These are phyloP conservation scores for Dicranocentrus wangi DNA, from an alignment of 2,888 invertebrate species.

Conservation along the genomic window DNA sequence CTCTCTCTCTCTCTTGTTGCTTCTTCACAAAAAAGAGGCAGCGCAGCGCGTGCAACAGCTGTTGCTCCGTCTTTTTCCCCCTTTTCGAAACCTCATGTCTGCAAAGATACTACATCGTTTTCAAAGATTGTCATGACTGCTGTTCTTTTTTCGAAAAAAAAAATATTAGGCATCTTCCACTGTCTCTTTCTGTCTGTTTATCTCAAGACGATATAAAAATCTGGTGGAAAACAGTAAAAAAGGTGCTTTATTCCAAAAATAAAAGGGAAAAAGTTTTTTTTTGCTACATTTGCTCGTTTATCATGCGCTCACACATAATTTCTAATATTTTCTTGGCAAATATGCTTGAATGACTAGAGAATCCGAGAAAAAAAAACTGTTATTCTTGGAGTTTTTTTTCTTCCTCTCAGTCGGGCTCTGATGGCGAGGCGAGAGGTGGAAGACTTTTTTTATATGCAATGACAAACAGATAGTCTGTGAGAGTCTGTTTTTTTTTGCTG, in stretches of 20 bases:
- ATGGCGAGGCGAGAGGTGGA: no score
- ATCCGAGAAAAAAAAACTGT: conserved; percentile 2
- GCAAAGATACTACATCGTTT: conserved; percentile 6
- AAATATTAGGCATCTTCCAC: conserved; percentile 1
- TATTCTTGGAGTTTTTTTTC: not conserved
- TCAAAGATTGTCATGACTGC: conserved; percentile 41
- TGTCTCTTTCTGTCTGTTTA: conserved; percentile 1
- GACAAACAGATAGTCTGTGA: no score
- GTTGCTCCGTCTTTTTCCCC: conserved; percentile 31
- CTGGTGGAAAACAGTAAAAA: conserved; percentile 31
- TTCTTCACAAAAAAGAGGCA: not conserved
- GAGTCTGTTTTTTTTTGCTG: no score
- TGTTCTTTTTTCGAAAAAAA: conserved; percentile 34
- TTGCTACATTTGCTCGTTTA: not conserved
- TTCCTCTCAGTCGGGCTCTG: no score
- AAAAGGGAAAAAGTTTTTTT: conserved; percentile 38
- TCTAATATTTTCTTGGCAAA: conserved; percentile 59
- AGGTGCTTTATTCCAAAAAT: conserved; percentile 60
- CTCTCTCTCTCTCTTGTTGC: conserved; percentile 11
- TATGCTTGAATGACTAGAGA: conserved; percentile 58
- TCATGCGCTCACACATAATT: conserved; percentile 2
- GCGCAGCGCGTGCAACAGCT: conserved; percentile 58
- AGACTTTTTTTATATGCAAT: no score
- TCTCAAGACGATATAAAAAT: conserved; percentile 17
- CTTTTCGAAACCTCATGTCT: not conserved